Evolutionary conservation across 1,140 invertebrate species (phyloP).

Genomic region (Tetramorium parvispinum): DNA sequence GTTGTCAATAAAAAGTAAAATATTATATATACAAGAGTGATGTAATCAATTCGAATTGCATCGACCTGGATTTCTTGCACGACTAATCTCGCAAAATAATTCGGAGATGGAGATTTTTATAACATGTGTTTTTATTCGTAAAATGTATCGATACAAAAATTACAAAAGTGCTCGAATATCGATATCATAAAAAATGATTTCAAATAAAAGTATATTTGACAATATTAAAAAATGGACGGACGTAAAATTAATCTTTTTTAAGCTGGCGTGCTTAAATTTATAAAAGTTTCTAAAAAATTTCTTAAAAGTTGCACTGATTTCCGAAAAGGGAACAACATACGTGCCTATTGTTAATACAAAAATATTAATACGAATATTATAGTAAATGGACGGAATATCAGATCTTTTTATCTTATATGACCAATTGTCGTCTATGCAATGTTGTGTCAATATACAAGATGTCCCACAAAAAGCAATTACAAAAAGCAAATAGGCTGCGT

Average conservation of each 20-base stretch:
- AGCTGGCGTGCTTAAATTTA: background rate
- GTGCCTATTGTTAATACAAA: background rate
- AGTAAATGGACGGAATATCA: conserved; percentile 52
- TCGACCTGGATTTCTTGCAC: background rate
- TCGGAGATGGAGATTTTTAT: background rate
- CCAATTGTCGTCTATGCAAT: conserved; percentile 21
- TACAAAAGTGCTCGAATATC: conserved; percentile 51
- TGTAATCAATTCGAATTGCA: background rate
- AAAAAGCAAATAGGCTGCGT: background rate
- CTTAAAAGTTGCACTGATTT: conserved; percentile 7
- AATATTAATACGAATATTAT: conserved; percentile 9
- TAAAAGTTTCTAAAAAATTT: background rate
- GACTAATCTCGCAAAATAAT: background rate
- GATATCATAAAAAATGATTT: conserved; percentile 7
- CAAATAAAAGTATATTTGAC: conserved; percentile 8
- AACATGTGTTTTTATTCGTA: conserved; percentile 54
- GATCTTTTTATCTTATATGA: background rate
- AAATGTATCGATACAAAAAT: conserved; percentile 50
- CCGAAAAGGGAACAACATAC: background rate
- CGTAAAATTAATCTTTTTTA: background rate
- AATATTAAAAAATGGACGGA: conserved; percentile 56
- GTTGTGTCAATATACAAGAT: background rate
- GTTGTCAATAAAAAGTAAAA: conserved; percentile 83
- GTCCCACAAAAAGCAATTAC: conserved; percentile 5
- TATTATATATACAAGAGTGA: conserved; percentile 68